Conservation (phyloP, 37 sponge, comb jelly and placozoan species). For the Tethya wilhelma region DNA sequence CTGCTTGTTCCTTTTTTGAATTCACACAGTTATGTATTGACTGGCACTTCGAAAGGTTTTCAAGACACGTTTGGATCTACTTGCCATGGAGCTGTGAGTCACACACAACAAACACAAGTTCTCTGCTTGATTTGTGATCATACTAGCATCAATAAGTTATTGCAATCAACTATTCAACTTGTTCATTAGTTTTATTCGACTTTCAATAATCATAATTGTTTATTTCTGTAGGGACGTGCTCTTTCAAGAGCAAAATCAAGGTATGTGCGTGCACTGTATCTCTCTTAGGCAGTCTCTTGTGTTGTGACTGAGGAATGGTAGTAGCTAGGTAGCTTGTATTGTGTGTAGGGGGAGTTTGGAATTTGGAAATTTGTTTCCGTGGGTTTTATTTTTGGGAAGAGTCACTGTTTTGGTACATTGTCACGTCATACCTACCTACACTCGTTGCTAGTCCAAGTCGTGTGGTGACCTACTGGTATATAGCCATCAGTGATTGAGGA, state of each 20-base stretch:
- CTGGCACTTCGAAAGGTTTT: conserved; percentile 96
- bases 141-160: background rate
- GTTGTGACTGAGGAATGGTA: no score
- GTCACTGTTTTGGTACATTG: no score
- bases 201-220: no score
- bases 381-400: background rate
- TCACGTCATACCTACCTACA: no score
- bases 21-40: conserved; percentile 88
- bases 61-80: conserved; percentile 95
- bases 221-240: conserved; percentile 62
- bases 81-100: conserved; percentile 96
- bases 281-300: no score
- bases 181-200: background rate
- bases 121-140: background rate
- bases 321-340: no score
- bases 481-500: no score
- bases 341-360: no score
- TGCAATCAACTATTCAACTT: background rate
- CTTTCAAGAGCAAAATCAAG: conserved; percentile 91
- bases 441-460: no score
- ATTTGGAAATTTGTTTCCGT: background rate
- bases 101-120: background rate
- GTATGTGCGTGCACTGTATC: conserved; percentile 29
- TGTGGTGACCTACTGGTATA: no score
- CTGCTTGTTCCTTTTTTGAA: no score